Percentiles rank a stretch among this genome's conserved stretches.
phyloP scores from a whole-genome alignment of 2,888 invertebrate species.

The Copidosoma aretas region DNA sequence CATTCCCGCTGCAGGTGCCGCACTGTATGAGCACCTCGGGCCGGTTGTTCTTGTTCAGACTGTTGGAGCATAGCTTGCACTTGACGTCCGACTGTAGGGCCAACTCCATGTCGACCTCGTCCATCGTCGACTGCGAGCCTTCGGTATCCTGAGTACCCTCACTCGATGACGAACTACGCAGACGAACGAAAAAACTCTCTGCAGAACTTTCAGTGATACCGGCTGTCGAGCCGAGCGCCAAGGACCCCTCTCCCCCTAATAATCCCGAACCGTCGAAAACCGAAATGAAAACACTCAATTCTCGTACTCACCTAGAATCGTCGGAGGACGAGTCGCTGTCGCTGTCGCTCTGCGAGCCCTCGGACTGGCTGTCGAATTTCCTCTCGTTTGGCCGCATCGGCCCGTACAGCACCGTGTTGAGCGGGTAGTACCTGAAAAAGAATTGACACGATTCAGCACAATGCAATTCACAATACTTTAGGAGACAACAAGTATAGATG shows the following conservation, averaged over 20 bases:
- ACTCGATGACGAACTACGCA: constrained; percentile 60
- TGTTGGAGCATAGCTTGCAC: constrained; percentile 65
- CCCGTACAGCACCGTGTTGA: constrained; percentile 85
- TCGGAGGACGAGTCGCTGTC: constrained; percentile 63
- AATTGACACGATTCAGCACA: too few relatives aligned
- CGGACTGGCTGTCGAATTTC: constrained; percentile 65
- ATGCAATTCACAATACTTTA: background rate
- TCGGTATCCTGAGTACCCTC: constrained; percentile 63
- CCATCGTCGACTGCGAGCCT: constrained; percentile 61
- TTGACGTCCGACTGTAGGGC: constrained; percentile 57
- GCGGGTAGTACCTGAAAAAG: constrained; percentile 79
- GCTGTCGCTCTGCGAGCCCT: constrained; percentile 64
- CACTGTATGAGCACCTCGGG: constrained; percentile 68
- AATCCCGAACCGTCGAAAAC: background rate
- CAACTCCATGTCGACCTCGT: constrained; percentile 59
- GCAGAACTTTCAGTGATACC: constrained; percentile 20
- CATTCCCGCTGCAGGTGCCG: constrained; percentile 68
- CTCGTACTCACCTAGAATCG: constrained; percentile 61
- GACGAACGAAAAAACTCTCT: constrained; percentile 23
- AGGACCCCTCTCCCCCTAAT: background rate
- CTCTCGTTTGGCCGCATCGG: constrained; percentile 65
- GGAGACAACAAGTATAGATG: background rate
- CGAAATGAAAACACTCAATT: constrained; percentile 1
- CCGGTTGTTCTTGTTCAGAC: constrained; percentile 63
- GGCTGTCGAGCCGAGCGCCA: background rate